A percentile compares a stretch with the other conserved stretches of the same genome.
Conservation (phyloP, 2,113 vertebrate genomes). For the Felis catus region DNA sequence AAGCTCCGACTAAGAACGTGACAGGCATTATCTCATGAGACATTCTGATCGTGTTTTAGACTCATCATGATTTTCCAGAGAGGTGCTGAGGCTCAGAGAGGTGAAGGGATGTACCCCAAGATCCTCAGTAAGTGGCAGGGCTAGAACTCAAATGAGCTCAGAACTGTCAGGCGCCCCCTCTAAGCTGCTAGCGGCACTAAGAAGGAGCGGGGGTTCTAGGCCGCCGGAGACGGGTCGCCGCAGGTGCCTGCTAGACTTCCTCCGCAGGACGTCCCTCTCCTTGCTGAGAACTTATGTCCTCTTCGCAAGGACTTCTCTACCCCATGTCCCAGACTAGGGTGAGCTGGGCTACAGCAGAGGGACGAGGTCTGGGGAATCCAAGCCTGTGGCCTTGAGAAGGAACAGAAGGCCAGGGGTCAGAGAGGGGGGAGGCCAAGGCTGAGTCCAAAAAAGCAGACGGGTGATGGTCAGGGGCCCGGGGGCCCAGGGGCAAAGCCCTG, state of each 20-base stretch:
- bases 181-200: rapidly evolving
- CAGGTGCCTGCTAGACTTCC: rapidly evolving
- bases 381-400: neutral
- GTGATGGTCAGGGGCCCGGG: rapidly evolving
- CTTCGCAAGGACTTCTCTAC: rapidly evolving
- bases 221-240: rapidly evolving
- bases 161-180: rapidly evolving
- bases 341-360: neutral
- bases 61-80: neutral
- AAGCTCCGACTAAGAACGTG: neutral
- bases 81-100: neutral
- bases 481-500: rapidly evolving
- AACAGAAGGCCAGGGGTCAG: rapidly evolving
- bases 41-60: neutral
- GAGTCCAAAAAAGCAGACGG: neutral
- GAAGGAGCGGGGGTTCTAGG: rapidly evolving
- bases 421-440: rapidly evolving
- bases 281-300: neutral
- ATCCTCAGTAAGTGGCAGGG: neutral
- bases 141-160: no score
- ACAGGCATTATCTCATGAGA: rapidly evolving
- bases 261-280: rapidly evolving
- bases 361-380: neutral
- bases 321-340: rapidly evolving
- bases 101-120: neutral